Conservation (phyloP, 1,140 invertebrate species). For the Micrasema minimum region DNA sequence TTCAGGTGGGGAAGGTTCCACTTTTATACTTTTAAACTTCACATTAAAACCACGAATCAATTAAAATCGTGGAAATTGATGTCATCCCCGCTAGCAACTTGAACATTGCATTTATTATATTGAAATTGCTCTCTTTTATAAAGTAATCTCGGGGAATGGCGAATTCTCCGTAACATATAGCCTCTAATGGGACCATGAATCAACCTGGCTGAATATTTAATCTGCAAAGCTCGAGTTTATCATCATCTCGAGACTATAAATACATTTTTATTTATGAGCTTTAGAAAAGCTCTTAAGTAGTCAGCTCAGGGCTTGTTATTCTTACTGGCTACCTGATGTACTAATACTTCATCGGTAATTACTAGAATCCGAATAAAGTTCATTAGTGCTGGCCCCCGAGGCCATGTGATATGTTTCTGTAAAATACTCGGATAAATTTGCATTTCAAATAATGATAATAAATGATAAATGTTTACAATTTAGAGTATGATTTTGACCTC, state of each 20-base stretch:
- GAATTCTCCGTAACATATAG: background rate
- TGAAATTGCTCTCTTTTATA: too few species aligned
- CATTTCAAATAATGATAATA: background rate
- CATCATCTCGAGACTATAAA: constrained; percentile 17
- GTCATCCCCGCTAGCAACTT: too few species aligned
- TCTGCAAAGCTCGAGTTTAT: background rate
- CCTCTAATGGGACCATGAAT: constrained; percentile 16
- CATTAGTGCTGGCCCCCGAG: constrained; percentile 18
- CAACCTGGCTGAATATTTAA: constrained; percentile 8
- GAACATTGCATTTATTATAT: too few species aligned
- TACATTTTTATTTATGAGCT: constrained; percentile 25
- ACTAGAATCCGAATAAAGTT: constrained; percentile 26
- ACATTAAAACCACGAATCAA: too few species aligned
- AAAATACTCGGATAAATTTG: constrained; percentile 7
- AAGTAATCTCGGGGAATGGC: too few species aligned
- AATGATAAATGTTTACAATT: too few species aligned
- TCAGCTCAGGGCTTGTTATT: constrained; percentile 5
- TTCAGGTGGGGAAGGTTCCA: too few species aligned
- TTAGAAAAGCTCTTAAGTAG: constrained; percentile 16
- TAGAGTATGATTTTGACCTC: too few species aligned
- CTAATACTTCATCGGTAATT: constrained; percentile 37
- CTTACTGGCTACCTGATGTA: background rate
- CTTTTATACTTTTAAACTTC: too few species aligned
- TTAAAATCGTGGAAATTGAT: too few species aligned
- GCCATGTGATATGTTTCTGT: constrained; percentile 3